Evolutionary conservation across 2,888 invertebrate species (phyloP).

Genomic region (Chirona hameri): DNA sequence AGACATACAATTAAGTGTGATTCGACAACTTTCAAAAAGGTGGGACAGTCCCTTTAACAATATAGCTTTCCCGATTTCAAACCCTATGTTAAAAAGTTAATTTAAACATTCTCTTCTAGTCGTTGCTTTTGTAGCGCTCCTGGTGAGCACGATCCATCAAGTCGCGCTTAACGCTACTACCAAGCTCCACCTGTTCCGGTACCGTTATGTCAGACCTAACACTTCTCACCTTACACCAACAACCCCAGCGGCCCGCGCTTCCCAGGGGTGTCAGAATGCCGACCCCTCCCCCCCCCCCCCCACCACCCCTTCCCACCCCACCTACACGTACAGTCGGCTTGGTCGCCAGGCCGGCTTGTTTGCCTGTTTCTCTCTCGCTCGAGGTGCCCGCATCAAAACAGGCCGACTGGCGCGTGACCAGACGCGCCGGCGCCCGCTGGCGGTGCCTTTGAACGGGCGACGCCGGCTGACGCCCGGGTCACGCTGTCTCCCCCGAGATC

Average conservation of each 20-base stretch:
- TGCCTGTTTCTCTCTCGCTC: not conserved
- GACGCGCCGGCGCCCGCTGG: not conserved
- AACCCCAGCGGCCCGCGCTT: not conserved
- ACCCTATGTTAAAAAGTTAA: too few relatives aligned
- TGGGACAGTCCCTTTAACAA: too few relatives aligned
- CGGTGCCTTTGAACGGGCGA: not conserved
- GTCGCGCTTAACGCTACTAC: too few relatives aligned
- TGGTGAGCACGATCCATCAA: too few relatives aligned
- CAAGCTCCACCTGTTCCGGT: too few relatives aligned
- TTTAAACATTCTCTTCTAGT: too few relatives aligned
- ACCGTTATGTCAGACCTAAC: not conserved
- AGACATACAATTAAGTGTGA: too few relatives aligned
- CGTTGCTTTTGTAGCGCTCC: too few relatives aligned
- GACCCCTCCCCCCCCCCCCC: too few relatives aligned
- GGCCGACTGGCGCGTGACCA: not conserved
- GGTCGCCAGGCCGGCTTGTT: not conserved
- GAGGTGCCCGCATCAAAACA: not conserved
- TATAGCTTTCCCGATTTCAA: too few relatives aligned
- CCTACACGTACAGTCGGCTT: not conserved
- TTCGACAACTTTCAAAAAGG: too few relatives aligned
- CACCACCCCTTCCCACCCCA: too few relatives aligned
- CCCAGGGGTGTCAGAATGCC: not conserved
- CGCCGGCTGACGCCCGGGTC: not conserved
- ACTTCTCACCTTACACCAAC: not conserved
- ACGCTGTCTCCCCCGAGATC: not conserved